These are phyloP conservation scores for Neodiprion virginianus DNA, from an alignment of 1,140 invertebrate species.

Conservation along the genomic window DNA sequence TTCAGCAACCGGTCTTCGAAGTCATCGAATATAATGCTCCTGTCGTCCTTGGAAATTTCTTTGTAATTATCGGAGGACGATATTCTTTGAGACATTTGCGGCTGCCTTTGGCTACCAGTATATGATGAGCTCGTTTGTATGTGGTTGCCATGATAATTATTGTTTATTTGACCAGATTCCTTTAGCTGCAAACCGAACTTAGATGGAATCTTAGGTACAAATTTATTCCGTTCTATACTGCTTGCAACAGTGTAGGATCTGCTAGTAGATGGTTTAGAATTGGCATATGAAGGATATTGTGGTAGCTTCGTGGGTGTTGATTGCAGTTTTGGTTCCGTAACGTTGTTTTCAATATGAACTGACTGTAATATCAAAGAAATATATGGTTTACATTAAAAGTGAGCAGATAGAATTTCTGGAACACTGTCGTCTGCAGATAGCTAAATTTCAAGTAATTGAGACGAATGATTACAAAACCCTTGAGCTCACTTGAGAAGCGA, in stretches of 20 bases:
- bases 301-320: no score
- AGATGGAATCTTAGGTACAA: not conserved
- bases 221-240: not conserved
- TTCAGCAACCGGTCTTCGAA: slow-evolving; percentile 35
- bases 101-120: not conserved
- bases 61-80: slow-evolving; percentile 20
- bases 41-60: slow-evolving; percentile 3
- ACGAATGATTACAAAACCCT: not conserved
- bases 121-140: not conserved
- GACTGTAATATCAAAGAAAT: not conserved
- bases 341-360: not conserved
- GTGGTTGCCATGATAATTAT: not conserved
- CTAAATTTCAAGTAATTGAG: not conserved
- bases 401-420: not conserved
- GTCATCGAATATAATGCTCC: slow-evolving; percentile 28
- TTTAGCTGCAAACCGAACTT: slow-evolving; percentile 9
- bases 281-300: not conserved
- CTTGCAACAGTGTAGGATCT: not conserved
- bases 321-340: not conserved
- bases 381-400: not conserved
- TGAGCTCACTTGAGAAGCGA: slow-evolving; percentile 46
- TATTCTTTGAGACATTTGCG: slow-evolving; percentile 23
- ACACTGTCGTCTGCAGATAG: not conserved
- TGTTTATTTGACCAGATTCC: slow-evolving; percentile 12
- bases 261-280: not conserved